Evolutionary conservation across 2,797 vertebrate species (phyloP), one percentile per base, ranked within the genome.

Genomic region (Pseudomugil tenellus): DNA sequence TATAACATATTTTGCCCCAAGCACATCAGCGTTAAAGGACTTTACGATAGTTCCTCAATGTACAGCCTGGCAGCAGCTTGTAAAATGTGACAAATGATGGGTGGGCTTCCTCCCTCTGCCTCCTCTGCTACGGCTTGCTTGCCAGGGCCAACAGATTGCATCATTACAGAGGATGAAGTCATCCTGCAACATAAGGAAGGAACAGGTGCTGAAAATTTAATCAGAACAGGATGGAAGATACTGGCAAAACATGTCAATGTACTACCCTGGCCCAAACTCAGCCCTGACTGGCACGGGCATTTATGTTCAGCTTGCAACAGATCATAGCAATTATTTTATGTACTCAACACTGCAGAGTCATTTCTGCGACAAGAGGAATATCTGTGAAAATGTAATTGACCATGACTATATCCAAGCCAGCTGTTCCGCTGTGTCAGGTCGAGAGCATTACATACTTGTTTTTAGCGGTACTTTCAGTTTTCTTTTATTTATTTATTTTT

Each of bases 111-210:
- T 72, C 77, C 57, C 72, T 84, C 65, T 37, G 52, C 67, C 68
- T 73, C 77, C 43, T 58, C 70, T 32, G 64, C 77, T 79, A 67
- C 35, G 61, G 63, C 90, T 90, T 89, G 90, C 87, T 89, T 83
- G 83, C 84, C 82, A 84, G 78, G 84, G 77, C 86, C 81, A 37
- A 64, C 74, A 70, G 87, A 91, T 93, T 94, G 90, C 92, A 92
- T 93, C 93, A 94, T 91, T 85, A 87, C 58, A 70, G 77, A 84
- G 81, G 85, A 93, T 94, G 94, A 95, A 90, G 92, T 94, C 93
- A 94, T 93, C 82, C 87, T 91, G 87, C 91, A 92, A 93, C 90
- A 92, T 86, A 87, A 80, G 84, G 87, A 80, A 58, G 76, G 80
- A 90, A 89, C 90, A 92, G 89, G 90, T 92, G 91, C 85, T 90